Evolutionary conservation across 2,888 invertebrate genomes (phyloP).

Genomic region (Scrobipalpa atriplicella): DNA sequence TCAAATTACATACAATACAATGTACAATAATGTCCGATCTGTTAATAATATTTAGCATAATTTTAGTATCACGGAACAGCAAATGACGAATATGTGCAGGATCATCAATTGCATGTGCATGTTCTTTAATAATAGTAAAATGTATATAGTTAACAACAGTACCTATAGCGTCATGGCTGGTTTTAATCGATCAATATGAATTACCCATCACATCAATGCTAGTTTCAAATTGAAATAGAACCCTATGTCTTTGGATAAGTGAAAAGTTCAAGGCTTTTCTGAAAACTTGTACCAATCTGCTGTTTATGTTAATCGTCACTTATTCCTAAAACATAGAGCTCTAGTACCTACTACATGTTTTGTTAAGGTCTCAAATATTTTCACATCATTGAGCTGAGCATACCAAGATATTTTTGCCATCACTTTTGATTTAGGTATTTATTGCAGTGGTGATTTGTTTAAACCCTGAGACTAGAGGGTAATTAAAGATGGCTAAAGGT

Average conservation of each 20-base stretch:
- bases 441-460: no score
- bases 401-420: no score
- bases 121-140: constrained; percentile 30
- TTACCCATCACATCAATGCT: background rate
- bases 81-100: constrained; percentile 40
- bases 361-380: no score
- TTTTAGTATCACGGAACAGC: constrained; percentile 60
- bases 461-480: no score
- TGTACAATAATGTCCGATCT: constrained; percentile 60
- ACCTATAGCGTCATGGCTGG: constrained; percentile 38
- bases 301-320: no score
- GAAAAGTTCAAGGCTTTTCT: background rate
- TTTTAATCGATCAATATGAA: constrained; percentile 26
- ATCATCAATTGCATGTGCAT: constrained; percentile 44
- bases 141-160: constrained; percentile 20
- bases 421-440: no score
- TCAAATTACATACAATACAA: constrained; percentile 65
- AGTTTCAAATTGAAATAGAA: background rate
- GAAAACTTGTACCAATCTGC: no score
- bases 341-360: no score
- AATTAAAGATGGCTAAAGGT: no score
- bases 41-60: constrained; percentile 54
- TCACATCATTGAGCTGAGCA: no score
- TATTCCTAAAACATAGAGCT: no score
- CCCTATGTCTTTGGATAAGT: background rate